A percentile compares a stretch with the other conserved stretches of the same genome.
Conservation (phyloP, 2,797 vertebrate genomes). For the Sarcoramphus papa region DNA sequence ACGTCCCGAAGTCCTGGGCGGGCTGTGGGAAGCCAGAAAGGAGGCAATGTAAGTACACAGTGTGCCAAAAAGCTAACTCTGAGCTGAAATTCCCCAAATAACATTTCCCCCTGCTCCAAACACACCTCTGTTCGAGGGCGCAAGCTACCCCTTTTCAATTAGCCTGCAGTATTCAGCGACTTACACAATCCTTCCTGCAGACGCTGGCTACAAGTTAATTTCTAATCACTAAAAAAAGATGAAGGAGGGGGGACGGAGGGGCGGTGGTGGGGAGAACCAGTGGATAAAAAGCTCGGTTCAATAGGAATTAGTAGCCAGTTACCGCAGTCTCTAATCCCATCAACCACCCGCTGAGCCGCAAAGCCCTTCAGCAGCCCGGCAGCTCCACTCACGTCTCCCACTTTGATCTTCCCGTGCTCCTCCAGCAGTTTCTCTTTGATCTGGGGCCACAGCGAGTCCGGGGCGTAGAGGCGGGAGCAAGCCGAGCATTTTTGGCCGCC, state of each 20-base stretch:
- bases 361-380: conserved; percentile 50
- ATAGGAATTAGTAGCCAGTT: conserved; percentile 56
- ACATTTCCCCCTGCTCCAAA: neutral
- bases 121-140: neutral
- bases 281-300: conserved; percentile 31
- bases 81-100: neutral
- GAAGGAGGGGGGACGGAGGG: neutral
- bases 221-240: neutral
- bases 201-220: conserved; percentile 40
- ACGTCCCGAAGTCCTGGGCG: conserved; percentile 83
- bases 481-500: conserved; percentile 95
- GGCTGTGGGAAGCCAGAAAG: conserved; percentile 74
- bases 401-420: conserved; percentile 80
- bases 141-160: conserved; percentile 20
- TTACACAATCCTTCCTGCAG: neutral
- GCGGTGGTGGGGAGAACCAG: neutral
- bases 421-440: conserved; percentile 84
- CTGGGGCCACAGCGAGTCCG: conserved; percentile 85
- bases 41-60: neutral
- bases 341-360: conserved; percentile 64
- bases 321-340: conserved; percentile 67
- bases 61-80: neutral
- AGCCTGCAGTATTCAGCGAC: neutral
- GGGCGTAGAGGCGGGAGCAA: conserved; percentile 92
- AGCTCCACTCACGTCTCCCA: conserved; percentile 86